Evolutionary conservation across 2,797 vertebrate genomes (phyloP).

Genomic region (Lagorchestes hirsutus): DNA sequence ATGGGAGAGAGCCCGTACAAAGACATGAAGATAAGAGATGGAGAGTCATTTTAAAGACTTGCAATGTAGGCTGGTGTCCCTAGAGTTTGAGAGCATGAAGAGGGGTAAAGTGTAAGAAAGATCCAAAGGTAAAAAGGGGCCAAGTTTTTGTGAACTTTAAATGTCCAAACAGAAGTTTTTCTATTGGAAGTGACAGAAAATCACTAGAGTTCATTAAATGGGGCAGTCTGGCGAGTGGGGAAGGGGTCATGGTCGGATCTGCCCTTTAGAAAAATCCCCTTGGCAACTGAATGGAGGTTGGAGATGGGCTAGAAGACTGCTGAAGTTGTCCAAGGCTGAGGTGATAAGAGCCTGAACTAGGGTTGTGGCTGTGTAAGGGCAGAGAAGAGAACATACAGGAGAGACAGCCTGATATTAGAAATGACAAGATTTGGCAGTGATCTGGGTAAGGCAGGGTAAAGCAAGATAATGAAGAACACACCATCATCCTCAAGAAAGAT

Average conservation of each 20-base stretch:
- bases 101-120: neutral
- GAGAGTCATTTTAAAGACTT: neutral
- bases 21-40: neutral
- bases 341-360: neutral
- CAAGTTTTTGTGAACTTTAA: neutral
- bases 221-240: neutral
- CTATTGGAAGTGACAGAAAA: neutral
- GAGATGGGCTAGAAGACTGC: neutral
- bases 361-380: neutral
- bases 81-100: neutral
- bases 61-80: neutral
- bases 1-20: neutral
- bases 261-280: neutral
- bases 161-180: neutral
- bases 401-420: neutral
- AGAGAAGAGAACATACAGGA: neutral
- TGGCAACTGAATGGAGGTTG: neutral
- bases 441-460: neutral
- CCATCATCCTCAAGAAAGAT: neutral
- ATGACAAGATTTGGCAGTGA: neutral
- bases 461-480: neutral
- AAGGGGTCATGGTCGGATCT: neutral
- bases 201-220: neutral
- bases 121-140: neutral
- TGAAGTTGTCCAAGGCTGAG: neutral